A percentile compares a stretch with the other conserved stretches of the same genome.
These are phyloP conservation scores for Ectobius pallidus DNA, from an alignment of 2,888 invertebrate species.

Conservation along the genomic window DNA sequence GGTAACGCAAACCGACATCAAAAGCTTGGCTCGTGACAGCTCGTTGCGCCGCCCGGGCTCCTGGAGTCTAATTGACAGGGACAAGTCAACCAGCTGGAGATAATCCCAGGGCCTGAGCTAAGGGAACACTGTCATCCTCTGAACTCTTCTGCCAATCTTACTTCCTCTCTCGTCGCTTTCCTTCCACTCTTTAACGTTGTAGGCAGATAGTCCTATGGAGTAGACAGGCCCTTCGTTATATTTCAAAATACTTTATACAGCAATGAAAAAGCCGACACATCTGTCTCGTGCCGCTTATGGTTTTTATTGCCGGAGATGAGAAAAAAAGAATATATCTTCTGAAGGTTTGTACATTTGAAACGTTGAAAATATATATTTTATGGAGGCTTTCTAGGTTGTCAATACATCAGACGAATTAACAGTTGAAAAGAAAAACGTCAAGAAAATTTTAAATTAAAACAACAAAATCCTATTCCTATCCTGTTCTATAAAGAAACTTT, in stretches of 20 bases:
- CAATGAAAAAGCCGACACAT: not conserved
- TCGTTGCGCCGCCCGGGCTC: slow-evolving; percentile 44
- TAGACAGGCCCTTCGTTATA: slow-evolving; percentile 28
- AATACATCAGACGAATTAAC: not conserved
- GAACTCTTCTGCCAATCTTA: slow-evolving; percentile 43
- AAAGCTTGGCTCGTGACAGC: slow-evolving; percentile 27
- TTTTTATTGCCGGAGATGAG: not conserved
- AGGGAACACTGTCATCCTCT: slow-evolving; percentile 46
- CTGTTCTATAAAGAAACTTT: too few relatives aligned
- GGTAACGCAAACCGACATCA: slow-evolving; percentile 36
- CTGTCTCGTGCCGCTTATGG: not conserved
- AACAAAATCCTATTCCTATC: not conserved
- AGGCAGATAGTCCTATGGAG: slow-evolving; percentile 22
- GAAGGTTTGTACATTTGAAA: not conserved
- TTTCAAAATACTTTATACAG: not conserved
- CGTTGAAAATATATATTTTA: not conserved
- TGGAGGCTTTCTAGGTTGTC: not conserved
- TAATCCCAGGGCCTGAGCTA: slow-evolving; percentile 51
- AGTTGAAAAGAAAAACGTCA: not conserved
- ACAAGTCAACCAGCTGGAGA: slow-evolving; percentile 57
- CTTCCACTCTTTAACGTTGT: slow-evolving; percentile 13
- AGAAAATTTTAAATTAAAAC: not conserved
- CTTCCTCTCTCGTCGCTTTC: slow-evolving; percentile 17
- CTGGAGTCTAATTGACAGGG: slow-evolving; percentile 56
- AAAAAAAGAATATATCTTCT: not conserved